A percentile compares a stretch with the other conserved stretches of the same genome.
These are phyloP conservation scores for Achatina immaculata DNA, from an alignment of 1,140 invertebrate genomes.

Conservation along the genomic window DNA sequence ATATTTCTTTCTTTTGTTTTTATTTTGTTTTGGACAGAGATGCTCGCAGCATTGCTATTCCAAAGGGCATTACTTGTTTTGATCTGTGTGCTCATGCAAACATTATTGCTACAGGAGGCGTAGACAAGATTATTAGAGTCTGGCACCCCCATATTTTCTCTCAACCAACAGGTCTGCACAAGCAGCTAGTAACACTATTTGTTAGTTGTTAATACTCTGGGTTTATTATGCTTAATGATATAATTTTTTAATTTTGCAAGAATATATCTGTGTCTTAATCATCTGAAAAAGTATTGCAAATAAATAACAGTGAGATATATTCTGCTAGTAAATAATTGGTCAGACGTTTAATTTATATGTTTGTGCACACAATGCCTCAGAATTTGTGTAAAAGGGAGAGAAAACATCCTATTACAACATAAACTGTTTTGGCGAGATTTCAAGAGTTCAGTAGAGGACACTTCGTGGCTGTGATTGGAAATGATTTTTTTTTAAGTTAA, in stretches of 20 bases:
- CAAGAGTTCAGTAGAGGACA: too few species aligned
- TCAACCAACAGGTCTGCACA: conserved; percentile 63
- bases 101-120: conserved; percentile 69
- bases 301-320: too few species aligned
- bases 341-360: neutral
- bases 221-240: neutral
- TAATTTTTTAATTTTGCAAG: neutral
- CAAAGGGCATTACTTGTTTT: conserved; percentile 69
- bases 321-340: neutral
- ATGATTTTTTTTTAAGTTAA: too few species aligned
- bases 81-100: conserved; percentile 68
- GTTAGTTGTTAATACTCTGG: neutral
- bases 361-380: too few species aligned
- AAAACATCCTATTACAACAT: too few species aligned
- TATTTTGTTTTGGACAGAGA: conserved; percentile 50
- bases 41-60: conserved; percentile 61
- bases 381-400: too few species aligned
- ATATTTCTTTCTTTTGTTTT: neutral
- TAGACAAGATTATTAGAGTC: conserved; percentile 69
- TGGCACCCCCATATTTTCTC: conserved; percentile 70
- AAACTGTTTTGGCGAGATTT: too few species aligned
- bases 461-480: too few species aligned
- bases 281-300: neutral
- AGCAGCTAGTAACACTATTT: neutral
- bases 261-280: neutral